phyloP scores from a whole-genome alignment of 2,113 vertebrate species.

The Forbesichthys agassizii region DNA sequence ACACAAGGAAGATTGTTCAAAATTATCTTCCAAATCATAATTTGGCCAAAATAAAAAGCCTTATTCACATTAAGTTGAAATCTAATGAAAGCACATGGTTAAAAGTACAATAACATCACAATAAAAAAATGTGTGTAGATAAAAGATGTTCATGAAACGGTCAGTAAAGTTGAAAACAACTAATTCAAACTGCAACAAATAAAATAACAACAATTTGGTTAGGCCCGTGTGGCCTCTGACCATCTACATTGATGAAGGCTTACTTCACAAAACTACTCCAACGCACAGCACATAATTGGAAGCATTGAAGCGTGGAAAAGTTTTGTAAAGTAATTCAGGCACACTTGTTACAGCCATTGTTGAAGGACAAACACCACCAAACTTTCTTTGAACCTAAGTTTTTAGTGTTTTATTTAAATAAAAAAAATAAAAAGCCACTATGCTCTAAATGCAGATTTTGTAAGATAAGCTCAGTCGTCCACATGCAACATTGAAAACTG shows the following conservation, averaged over 20 bases:
- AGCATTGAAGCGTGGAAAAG: conserved; percentile 48
- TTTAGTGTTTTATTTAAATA: conserved; percentile 67
- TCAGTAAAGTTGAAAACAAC: conserved; percentile 21
- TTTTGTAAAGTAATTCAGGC: conserved; percentile 66
- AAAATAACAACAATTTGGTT: conserved; percentile 27
- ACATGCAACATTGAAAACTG: conserved; percentile 46
- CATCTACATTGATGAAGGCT: conserved; percentile 51
- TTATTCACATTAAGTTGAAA: conserved; percentile 56
- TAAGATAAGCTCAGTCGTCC: conserved; percentile 31
- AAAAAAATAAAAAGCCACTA: conserved; percentile 37
- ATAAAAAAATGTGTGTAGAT: background rate
- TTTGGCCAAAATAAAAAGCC: conserved; percentile 52
- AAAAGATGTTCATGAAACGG: background rate
- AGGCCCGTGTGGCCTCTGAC: conserved; percentile 12
- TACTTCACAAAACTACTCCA: conserved; percentile 46
- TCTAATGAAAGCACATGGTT: conserved; percentile 49
- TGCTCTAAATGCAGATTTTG: conserved; percentile 44
- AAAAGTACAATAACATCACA: conserved; percentile 37
- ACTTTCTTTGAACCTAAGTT: conserved; percentile 45
- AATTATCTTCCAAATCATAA: conserved; percentile 49
- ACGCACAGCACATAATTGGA: conserved; percentile 44
- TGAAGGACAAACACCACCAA: conserved; percentile 61
- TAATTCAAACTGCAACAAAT: conserved; percentile 24
- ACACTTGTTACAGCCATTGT: conserved; percentile 63
- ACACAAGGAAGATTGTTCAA: conserved; percentile 50